Base-by-base conservation (phyloP, 2,888 invertebrate genomes). In the Strigamia maritima region DNA sequence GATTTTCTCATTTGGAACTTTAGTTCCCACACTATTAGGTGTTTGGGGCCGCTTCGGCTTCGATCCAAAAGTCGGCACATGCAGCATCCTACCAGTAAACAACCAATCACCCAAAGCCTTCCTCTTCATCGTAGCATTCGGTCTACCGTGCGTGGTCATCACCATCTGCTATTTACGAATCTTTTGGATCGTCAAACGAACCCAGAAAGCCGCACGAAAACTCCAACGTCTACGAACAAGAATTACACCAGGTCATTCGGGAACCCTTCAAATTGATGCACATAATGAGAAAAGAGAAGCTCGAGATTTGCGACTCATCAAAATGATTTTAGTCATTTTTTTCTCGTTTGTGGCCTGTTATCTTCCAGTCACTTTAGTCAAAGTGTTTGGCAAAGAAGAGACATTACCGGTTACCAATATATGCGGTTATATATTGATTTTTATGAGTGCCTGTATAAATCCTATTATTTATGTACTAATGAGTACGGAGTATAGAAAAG, bases 311-410 rank as follows among this genome's bases (percentile, higher is more conserved):
- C 92, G 93, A 80, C 87, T 93, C n/a, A 85, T 93, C 0, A 94
- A 94, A 87, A 97, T 96, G 96, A 95, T 96, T 77, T 89, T 95
- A 84, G 94, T 93, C 74, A 97, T 97, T 83, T 96, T 97, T 87
- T 87, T 94, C 44, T 94, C 95, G 26, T 97, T 96, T 84, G 90
- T 95, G 82, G 90, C 93, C 40, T 96, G 96, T 85, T 97, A 97
- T 85, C 88, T 97, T 80, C 97, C 97, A 0, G 94, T 97, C 82
- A 96, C 96, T 0, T 89, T 96, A 79, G 94, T 94, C 74, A 96
- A 96, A 87, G 91, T 95, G 81, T 92, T 92, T 81, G 94, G 94
- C 85, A 90, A 90, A 82, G 89, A 92, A 83, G 93, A 94, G 75
- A 89, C 90, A 91, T 86, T 88, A 86, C 84, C 84, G 22, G 84